Evolutionary conservation across 2,888 invertebrate genomes (phyloP).

Genomic region (Dasypolia templi): DNA sequence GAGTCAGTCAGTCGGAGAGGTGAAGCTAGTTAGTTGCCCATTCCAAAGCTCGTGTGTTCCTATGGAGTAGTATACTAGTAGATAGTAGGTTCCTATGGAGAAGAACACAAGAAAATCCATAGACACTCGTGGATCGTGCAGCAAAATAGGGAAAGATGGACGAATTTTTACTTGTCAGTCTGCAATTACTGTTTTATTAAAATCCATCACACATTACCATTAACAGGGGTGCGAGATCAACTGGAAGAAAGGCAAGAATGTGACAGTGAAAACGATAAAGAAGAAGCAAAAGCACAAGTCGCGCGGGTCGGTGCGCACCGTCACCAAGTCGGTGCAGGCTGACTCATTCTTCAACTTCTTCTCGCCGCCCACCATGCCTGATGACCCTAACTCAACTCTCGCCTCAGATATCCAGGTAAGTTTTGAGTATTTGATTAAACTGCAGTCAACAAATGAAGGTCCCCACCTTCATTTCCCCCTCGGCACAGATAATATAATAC

Average conservation of each 20-base stretch:
- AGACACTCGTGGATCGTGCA: background rate
- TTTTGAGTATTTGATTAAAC: background rate
- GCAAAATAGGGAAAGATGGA: background rate
- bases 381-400: conserved; percentile 94
- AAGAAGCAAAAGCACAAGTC: conserved; percentile 99
- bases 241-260: conserved; percentile 99
- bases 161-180: background rate
- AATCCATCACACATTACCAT: background rate
- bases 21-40: background rate
- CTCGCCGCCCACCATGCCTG: conserved; percentile 96
- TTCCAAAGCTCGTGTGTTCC: background rate
- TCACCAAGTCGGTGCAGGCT: conserved; percentile 98
- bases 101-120: background rate
- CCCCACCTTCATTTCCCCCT: no score
- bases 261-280: conserved; percentile 98
- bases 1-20: background rate
- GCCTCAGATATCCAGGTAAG: conserved; percentile 96
- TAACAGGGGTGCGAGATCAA: conserved; percentile 96
- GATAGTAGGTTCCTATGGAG: background rate
- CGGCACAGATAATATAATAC: no score
- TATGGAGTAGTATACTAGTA: no score
- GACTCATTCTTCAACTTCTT: conserved; percentile 99
- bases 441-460: background rate
- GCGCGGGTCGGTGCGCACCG: conserved; percentile 97
- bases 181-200: background rate